Percentiles rank a stretch among this genome's conserved stretches.
These are phyloP conservation scores for Halichoeres trimaculatus DNA, from an alignment of 2,113 vertebrate genomes.

Conservation along the genomic window DNA sequence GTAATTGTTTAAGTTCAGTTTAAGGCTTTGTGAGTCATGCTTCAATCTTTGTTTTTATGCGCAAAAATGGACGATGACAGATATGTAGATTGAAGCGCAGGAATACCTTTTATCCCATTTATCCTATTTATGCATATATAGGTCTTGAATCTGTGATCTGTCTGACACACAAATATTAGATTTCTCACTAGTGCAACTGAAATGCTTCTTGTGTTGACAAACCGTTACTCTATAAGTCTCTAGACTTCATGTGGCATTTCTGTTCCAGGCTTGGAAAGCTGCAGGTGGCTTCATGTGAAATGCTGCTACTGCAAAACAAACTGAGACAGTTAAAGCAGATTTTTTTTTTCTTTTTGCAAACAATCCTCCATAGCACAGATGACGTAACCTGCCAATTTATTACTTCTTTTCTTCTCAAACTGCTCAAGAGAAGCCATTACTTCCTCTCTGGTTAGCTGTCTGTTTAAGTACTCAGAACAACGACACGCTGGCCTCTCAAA, in stretches of 20 bases:
- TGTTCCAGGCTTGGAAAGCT: neutral
- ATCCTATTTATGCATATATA: neutral
- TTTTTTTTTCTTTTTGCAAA: neutral
- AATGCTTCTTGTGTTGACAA: neutral
- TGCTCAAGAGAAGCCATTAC: slow-evolving; percentile 27
- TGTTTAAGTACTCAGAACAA: slow-evolving; percentile 49
- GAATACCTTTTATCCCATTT: neutral
- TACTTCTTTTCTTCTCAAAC: slow-evolving; percentile 15
- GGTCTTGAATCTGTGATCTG: neutral
- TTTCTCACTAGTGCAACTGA: neutral
- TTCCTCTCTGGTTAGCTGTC: slow-evolving; percentile 11
- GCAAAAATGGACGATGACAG: neutral
- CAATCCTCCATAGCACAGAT: slow-evolving; percentile 25
- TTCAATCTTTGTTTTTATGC: neutral
- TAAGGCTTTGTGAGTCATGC: neutral
- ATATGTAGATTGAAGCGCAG: neutral
- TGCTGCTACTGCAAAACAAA: slow-evolving; percentile 8
- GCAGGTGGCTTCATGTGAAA: slow-evolving; percentile 8
- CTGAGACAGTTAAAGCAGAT: slow-evolving; percentile 17
- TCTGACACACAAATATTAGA: neutral
- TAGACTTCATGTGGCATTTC: neutral
- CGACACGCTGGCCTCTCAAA: slow-evolving; percentile 47
- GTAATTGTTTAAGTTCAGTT: neutral
- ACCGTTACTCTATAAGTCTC: neutral
- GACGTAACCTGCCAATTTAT: slow-evolving; percentile 24